phyloP scores from a whole-genome alignment of 64 coral and sea anemone species.

The Stylophora pistillata region DNA sequence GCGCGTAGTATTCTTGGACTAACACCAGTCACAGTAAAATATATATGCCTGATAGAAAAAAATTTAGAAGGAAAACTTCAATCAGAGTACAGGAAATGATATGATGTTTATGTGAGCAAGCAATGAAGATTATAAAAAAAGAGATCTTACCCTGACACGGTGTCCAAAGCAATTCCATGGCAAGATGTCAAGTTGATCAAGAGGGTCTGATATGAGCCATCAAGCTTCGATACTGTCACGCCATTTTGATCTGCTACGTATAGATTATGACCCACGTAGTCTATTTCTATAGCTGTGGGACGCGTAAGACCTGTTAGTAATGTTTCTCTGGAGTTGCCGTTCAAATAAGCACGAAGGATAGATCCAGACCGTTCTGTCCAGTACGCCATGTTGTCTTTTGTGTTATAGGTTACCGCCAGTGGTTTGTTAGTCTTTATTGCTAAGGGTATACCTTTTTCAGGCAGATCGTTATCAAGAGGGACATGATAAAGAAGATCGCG shows the following conservation, averaged over 20 bases:
- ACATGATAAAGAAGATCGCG: neutral
- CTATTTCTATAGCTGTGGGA: constrained; percentile 30
- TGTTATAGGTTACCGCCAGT: neutral
- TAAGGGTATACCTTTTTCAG: neutral
- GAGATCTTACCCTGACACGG: constrained; percentile 3
- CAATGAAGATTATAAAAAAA: neutral
- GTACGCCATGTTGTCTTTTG: constrained; percentile 5
- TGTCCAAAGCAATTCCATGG: constrained; percentile 35
- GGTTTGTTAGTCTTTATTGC: neutral
- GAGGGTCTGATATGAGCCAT: constrained; percentile 14
- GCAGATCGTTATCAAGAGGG: neutral
- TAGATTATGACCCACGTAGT: constrained; percentile 34
- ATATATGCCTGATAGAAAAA: constrained; percentile 22
- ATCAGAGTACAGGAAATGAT: neutral
- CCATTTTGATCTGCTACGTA: constrained; percentile 9
- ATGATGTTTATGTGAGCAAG: neutral
- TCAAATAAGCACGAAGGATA: constrained; percentile 29
- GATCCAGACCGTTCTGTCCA: constrained; percentile 43
- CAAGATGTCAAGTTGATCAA: neutral
- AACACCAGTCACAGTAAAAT: constrained; percentile 10
- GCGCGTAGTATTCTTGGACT: neutral
- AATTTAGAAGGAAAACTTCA: neutral
- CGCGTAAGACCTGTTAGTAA: neutral
- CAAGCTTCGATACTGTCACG: constrained; percentile 42
- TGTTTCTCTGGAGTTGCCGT: constrained; percentile 28